phyloP scores from a whole-genome alignment of 2,888 invertebrate species.

The Galerucella pusilla region DNA sequence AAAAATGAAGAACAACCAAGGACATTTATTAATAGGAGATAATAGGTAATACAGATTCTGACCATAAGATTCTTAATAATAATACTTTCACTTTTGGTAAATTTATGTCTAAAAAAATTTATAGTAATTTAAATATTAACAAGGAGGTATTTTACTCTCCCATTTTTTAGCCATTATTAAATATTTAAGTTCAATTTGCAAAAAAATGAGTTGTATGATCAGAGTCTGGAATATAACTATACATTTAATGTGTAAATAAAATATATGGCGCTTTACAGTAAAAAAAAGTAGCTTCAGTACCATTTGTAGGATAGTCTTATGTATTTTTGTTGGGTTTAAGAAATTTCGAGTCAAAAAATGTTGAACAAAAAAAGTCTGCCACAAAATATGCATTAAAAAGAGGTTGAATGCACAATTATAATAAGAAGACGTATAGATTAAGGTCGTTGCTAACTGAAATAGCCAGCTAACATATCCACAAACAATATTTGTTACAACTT shows the following conservation, averaged over 20 bases:
- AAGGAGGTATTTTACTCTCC: not conserved
- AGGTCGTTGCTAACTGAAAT: not conserved
- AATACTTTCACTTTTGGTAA: not conserved
- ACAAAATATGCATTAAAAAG: not conserved
- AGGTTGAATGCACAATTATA: not conserved
- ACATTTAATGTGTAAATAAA: constrained; percentile 60
- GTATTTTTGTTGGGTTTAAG: constrained; percentile 42
- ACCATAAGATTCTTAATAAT: not conserved
- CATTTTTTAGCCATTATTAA: not conserved
- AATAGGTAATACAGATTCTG: constrained; percentile 36
- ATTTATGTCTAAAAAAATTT: not conserved
- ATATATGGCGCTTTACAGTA: constrained; percentile 59
- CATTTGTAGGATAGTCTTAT: constrained; percentile 55
- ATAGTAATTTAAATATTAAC: not conserved
- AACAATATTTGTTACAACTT: too few species aligned
- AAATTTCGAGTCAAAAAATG: constrained; percentile 4
- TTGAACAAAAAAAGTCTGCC: constrained; percentile 7
- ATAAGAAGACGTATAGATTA: not conserved
- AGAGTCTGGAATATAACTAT: constrained; percentile 41
- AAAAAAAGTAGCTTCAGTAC: constrained; percentile 57
- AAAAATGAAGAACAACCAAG: constrained; percentile 53
- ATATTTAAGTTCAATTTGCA: not conserved
- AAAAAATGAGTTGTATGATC: not conserved
- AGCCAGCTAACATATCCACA: not conserved
- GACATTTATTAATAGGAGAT: constrained; percentile 53